phyloP scores from a whole-genome alignment of 2,888 invertebrate species.

The Arge pagana region DNA sequence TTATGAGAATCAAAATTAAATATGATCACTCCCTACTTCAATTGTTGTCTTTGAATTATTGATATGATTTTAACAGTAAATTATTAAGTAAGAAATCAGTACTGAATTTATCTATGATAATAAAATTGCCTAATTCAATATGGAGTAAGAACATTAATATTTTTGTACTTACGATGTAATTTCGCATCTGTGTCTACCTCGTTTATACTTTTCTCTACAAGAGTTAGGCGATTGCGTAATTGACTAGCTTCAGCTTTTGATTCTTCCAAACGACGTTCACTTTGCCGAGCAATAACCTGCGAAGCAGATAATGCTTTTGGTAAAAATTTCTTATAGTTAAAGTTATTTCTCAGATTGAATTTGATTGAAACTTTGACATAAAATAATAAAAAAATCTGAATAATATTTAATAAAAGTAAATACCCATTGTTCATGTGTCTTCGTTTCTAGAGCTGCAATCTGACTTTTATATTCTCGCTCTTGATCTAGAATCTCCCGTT shows the following conservation, averaged over 20 bases:
- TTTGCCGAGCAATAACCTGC: conserved; percentile 76
- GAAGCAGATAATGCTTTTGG: conserved; percentile 20
- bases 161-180: conserved; percentile 59
- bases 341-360: not conserved
- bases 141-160: no score
- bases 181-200: conserved; percentile 59
- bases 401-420: conserved; percentile 30
- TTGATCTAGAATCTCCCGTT: conserved; percentile 85
- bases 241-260: conserved; percentile 73
- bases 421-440: conserved; percentile 84
- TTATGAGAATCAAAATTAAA: no score
- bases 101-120: no score
- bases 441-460: conserved; percentile 78
- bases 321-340: conserved; percentile 8
- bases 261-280: conserved; percentile 82
- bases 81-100: no score
- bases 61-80: no score
- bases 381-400: conserved; percentile 6
- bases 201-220: conserved; percentile 61
- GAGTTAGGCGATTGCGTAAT: conserved; percentile 66
- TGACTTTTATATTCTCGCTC: conserved; percentile 73
- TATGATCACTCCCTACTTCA: no score
- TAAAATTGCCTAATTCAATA: no score
- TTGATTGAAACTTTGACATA: no score
- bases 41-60: no score